Base-by-base conservation (phyloP, 2,888 invertebrate genomes). In the Octonoba sinensis region DNA sequence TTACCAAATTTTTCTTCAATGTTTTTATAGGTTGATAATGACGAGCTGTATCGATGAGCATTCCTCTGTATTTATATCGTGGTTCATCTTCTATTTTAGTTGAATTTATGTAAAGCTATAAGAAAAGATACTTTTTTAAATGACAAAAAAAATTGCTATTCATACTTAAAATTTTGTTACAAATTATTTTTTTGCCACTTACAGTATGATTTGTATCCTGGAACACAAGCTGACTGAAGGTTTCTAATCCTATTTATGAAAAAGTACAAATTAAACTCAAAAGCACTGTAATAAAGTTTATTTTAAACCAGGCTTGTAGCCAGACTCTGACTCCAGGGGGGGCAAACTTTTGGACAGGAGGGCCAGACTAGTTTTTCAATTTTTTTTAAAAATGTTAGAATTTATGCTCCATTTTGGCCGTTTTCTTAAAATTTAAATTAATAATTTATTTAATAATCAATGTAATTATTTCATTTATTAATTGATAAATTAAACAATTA, bases 31-130 rank as follows among this genome's bases (percentile, higher is more conserved):
- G 92, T 18, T 96, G 89, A 87, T 91, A 97, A 89, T 97, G 97
- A 4, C 97, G 91, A 0, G 95, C 92, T 0, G 96, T 95, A 88
- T 98, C 97, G 51, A 98, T 87, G 54, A 96, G 90, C 2, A 97
- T 88, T 0, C 97, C 97, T 71, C 97, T 91, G 88, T 96, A 94
- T 13, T 78, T 78, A 44, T 78, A 84, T 36, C 84, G 72, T 15
- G 84, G 84, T n/a, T 51, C 66, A 57, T 84, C 84, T 15, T 64
- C 62, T 16, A 84, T 78, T 57, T 49, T 67, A 13, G 82, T 83
- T 2, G 69, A 70, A 59, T 84, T 84, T 6, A 84, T 82, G 1
- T 66, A 44, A 15, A 78, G 36, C 84, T 84, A 27, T 27, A 3
- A 6, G 67, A n/a, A 66, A 71, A 44, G 71, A 75, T 16, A 51